Evolutionary conservation across 2,888 invertebrate genomes (phyloP), one percentile per base, ranked within the genome.

Genomic region (Hartigia nigra): DNA sequence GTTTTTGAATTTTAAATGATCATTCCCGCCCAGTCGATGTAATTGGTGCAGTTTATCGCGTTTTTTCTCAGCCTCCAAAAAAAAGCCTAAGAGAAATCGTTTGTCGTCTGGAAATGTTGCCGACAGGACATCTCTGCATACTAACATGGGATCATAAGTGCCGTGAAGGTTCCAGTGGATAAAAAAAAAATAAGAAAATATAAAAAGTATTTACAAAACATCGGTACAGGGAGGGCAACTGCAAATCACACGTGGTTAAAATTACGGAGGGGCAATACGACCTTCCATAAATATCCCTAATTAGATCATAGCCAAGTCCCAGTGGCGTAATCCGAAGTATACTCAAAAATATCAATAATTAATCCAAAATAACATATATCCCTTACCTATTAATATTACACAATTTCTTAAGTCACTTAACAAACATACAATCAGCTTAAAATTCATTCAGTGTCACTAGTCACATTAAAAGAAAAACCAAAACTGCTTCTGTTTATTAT

Each of bases 151-250:
- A 14, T 72, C 72, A 72, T 34, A 34, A 31, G 72, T 31, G 32
- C 72, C 3, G 23, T 23, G 55, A 34, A 12, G 31, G 12, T 72
- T 75, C 23, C 12, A 12, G 34, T 31, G 35, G 31, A 12, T 35
- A 14, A 75, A 75, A 75, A 72, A 72, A 72, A 31, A 72, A 72
- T n/a, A n/a, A 32, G 4, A 36, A n/a, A 76, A 76, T 75, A 55
- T 76, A 31, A 76, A 76, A 70, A 70, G 32, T 31, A 69, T 69
- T 31, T 69, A 76, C 69, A 76, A 76, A 76, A 72, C 72, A 72
- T 34, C 72, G 23, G 72, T 34, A 34, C 34, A 31, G 31, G 0
- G 9, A 31, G 34, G 31, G 32, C 34, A 75, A 75, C 75, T 75
- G 36, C 75, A 75, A 75, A 75, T 75, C 75, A 34, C 75, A 75